These are phyloP conservation scores for Alethe castanea DNA, from an alignment of 2,113 vertebrate species.

Conservation along the genomic window DNA sequence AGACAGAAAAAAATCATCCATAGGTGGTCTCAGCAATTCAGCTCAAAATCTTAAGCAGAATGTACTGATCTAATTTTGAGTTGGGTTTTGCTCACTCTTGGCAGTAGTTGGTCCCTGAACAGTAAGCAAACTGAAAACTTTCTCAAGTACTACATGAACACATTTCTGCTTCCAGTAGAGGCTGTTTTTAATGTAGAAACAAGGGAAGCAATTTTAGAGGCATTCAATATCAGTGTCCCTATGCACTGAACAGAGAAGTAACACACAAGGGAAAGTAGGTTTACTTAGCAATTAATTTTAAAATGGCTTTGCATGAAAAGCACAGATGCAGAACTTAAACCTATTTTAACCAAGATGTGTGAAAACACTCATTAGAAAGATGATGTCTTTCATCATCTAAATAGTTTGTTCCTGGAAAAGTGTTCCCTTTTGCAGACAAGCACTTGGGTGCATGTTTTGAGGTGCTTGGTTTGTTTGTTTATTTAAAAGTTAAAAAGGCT, in stretches of 20 bases:
- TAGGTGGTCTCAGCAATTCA: background rate
- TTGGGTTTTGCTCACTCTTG: background rate
- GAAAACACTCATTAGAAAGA: background rate
- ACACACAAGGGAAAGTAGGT: accelerated
- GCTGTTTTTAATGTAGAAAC: background rate
- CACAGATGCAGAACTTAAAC: background rate
- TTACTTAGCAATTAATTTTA: background rate
- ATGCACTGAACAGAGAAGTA: background rate
- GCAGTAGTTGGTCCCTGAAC: background rate
- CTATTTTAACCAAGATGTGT: background rate
- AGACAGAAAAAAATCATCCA: background rate
- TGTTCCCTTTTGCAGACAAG: background rate
- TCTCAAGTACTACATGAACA: background rate
- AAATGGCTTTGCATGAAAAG: background rate
- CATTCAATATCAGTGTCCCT: background rate
- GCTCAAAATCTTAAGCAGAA: background rate
- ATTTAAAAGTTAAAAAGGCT: background rate
- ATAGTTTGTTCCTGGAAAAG: background rate
- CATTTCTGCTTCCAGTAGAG: background rate
- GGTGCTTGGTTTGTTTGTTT: background rate
- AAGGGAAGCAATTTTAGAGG: background rate
- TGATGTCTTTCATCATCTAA: background rate
- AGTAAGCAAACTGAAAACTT: background rate
- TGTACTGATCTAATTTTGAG: background rate
- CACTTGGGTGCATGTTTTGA: background rate